Percentiles rank a stretch among this genome's conserved stretches.
These are phyloP conservation scores for Murina feae DNA, from an alignment of 2,113 vertebrate species.

Conservation along the genomic window DNA sequence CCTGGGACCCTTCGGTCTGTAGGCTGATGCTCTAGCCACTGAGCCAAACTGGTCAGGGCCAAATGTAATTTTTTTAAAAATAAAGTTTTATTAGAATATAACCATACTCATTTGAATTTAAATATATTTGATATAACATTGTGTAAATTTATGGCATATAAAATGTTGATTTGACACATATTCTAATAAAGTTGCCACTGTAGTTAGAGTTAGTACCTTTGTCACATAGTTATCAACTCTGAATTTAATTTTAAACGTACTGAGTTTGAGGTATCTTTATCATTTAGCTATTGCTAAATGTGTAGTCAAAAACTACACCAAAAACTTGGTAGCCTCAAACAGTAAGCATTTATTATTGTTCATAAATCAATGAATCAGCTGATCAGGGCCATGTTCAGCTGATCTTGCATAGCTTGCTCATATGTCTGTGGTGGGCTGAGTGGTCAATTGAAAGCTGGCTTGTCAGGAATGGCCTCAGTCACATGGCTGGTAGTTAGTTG, in stretches of 20 bases:
- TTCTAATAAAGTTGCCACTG: background rate
- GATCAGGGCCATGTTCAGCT: background rate
- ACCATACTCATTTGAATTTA: background rate
- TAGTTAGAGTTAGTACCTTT: background rate
- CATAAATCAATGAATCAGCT: background rate
- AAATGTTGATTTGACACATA: background rate
- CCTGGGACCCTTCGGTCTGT: too few relatives aligned
- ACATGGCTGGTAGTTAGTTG: background rate
- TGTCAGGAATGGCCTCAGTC: background rate
- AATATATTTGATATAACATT: background rate
- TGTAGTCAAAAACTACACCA: background rate
- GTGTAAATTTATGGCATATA: background rate
- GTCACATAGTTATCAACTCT: background rate
- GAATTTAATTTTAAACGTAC: slow-evolving; percentile 2
- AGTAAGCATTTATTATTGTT: background rate
- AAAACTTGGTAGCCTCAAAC: background rate
- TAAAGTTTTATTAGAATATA: background rate
- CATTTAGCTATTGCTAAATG: background rate
- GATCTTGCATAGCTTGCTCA: background rate
- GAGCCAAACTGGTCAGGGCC: too few relatives aligned
- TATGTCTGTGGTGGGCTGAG: background rate
- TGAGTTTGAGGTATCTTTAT: background rate
- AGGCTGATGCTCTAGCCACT: too few relatives aligned
- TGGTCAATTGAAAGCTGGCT: background rate
- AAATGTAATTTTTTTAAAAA: background rate